A percentile compares a stretch with the other conserved stretches of the same genome.
Evolutionary conservation across 2,888 invertebrate species (phyloP).

Genomic region (Toxonevra muliebris): DNA sequence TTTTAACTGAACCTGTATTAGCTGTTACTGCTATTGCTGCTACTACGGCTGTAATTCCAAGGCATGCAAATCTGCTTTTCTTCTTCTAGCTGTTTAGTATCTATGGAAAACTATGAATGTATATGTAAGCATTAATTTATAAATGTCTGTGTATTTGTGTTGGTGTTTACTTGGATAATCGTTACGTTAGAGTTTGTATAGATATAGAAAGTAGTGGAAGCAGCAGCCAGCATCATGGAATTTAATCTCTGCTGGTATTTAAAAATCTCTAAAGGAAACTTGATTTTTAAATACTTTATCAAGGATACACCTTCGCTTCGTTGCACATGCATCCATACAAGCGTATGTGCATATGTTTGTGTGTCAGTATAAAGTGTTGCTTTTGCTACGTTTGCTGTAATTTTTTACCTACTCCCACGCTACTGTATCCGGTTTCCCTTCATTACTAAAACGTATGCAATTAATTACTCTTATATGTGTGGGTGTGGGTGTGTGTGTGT

Average conservation of each 20-base stretch:
- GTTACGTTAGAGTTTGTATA: not conserved
- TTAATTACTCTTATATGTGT: too few relatives aligned
- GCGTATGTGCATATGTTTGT: too few relatives aligned
- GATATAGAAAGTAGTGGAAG: not conserved
- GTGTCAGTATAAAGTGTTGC: too few relatives aligned
- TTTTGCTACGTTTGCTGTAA: not conserved
- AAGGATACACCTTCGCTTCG: not conserved
- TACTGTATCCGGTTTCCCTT: not conserved
- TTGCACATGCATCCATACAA: not conserved
- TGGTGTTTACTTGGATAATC: conserved; percentile 1
- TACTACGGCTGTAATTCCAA: not conserved
- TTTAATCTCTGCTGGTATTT: conserved; percentile 5
- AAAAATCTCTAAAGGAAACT: not conserved
- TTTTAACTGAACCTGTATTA: too few relatives aligned
- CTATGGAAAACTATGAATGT: not conserved
- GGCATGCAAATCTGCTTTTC: not conserved
- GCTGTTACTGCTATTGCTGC: too few relatives aligned
- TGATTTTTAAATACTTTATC: not conserved
- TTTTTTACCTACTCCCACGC: not conserved
- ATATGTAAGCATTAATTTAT: not conserved
- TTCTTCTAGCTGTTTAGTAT: not conserved
- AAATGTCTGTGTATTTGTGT: conserved; percentile 10
- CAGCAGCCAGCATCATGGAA: not conserved
- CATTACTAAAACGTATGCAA: too few relatives aligned
- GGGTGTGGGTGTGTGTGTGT: too few relatives aligned